phyloP scores from a whole-genome alignment of 2,113 vertebrate genomes.

The Lampris incognitus region DNA sequence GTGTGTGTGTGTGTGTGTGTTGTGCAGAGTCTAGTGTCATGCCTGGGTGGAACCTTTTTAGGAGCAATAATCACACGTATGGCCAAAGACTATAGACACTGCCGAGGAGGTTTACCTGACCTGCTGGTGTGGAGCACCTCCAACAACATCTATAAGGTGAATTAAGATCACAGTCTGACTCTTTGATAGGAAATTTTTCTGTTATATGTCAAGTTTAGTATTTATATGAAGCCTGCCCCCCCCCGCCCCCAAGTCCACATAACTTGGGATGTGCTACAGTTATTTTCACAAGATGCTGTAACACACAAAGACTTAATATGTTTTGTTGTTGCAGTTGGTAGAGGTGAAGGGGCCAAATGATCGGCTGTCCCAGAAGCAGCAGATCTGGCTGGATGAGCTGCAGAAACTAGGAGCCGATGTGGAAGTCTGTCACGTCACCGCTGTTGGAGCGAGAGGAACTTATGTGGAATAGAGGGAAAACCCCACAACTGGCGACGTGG shows the following conservation, averaged over 20 bases:
- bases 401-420: conserved; percentile 88
- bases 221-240: no score
- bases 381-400: conserved; percentile 93
- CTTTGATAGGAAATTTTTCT: neutral
- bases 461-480: conserved; percentile 65
- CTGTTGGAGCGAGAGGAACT: conserved; percentile 84
- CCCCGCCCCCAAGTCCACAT: no score
- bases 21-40: conserved; percentile 87
- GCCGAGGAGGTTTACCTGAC: conserved; percentile 92
- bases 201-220: neutral
- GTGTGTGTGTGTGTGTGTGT: neutral
- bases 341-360: conserved; percentile 97
- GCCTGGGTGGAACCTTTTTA: conserved; percentile 89
- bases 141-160: conserved; percentile 86
- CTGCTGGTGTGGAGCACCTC: conserved; percentile 91
- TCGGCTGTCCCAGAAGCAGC: conserved; percentile 93
- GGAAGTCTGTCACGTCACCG: conserved; percentile 93
- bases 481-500: conserved; percentile 8
- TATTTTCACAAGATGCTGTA: neutral
- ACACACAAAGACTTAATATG: neutral
- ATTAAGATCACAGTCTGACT: conserved; percentile 1
- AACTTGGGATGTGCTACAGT: no score
- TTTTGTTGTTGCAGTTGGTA: conserved; percentile 85
- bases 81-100: conserved; percentile 89
- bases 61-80: conserved; percentile 87